Base-by-base conservation (phyloP, 2,888 invertebrate species). In the Drosophila melanosoma region DNA sequence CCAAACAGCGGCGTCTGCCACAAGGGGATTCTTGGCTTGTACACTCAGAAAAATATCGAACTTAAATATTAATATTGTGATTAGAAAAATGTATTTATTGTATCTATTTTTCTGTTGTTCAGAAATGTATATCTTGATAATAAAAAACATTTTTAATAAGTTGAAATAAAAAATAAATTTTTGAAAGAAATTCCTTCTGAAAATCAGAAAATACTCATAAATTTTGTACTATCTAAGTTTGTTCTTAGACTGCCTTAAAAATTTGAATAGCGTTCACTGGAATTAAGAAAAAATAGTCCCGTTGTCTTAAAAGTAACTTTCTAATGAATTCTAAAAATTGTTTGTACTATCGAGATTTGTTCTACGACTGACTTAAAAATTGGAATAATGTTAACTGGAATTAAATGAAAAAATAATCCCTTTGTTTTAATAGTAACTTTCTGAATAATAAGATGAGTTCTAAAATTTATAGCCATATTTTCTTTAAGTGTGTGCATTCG, bases 1-100 rank as follows among this genome's bases (percentile, higher is more conserved):
- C 45, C 69, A 54, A n/a, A 32, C 71, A 71, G 66, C 8, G 74
- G 65, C 70, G 70, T 62, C 65, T 11, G 29, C 36, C 12, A 1
- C 11, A 0, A 15, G 1, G 12, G 20, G n/a, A 23, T 6, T 5
- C 35, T n/a, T n/a, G 40, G 8, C 3, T 23, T 23, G 4, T 45
- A 23, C 45, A 45, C 23, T 45, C 45, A 45, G 15, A 23, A 15
- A 45, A 40, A 45, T 4, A 45, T 45, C 7, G 0, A 45, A 20
- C 3, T 1, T 6, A 45, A 12, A 20, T 20, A 1, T 7, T 0
- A 12, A 12, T 20, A 20, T 12, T 1, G 20, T 1, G 7, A 7
- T 20, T 12, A 3, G 7, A 20, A 45, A 45, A 20, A 12, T 45
- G 0, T 45, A 15, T 3, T 20, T n/a, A n/a, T n/a, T n/a, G n/a